Evolutionary conservation across 2,797 vertebrate species (phyloP).

Genomic region (Antennarius maculatus): DNA sequence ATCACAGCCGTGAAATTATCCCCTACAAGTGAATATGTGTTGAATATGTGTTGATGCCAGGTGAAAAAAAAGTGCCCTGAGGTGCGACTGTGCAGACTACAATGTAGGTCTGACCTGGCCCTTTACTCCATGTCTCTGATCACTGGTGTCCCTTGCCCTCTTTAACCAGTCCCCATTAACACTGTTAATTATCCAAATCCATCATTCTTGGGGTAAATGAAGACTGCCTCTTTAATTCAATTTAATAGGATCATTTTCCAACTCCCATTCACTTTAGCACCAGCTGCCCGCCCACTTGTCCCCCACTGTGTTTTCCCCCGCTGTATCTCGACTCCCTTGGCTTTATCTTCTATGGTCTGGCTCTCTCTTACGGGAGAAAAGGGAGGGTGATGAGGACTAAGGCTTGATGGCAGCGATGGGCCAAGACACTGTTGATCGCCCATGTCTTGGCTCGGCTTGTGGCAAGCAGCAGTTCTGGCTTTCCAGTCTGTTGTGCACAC

Average conservation of each 20-base stretch:
- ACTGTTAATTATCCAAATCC: constrained; percentile 85
- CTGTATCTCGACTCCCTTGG: constrained; percentile 63
- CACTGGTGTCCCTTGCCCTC: constrained; percentile 71
- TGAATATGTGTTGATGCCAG: constrained; percentile 12
- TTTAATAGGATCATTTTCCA: constrained; percentile 86
- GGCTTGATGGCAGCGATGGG: constrained; percentile 66
- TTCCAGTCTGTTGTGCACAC: constrained; percentile 65
- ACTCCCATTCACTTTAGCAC: constrained; percentile 80
- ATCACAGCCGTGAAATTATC: constrained; percentile 45
- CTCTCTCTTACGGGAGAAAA: constrained; percentile 47
- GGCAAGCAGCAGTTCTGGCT: constrained; percentile 77
- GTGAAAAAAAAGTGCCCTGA: constrained; percentile 14
- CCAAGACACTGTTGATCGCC: constrained; percentile 73
- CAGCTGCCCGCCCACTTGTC: constrained; percentile 73
- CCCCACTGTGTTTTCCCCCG: constrained; percentile 55
- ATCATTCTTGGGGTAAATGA: constrained; percentile 86
- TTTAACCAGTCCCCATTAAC: constrained; percentile 83
- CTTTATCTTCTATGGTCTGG: constrained; percentile 58
- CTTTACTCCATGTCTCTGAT: constrained; percentile 62
- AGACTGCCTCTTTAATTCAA: constrained; percentile 89
- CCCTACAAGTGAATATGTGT: constrained; percentile 25
- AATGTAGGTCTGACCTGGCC: constrained; percentile 64
- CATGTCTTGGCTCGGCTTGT: constrained; percentile 78
- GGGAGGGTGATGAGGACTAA: constrained; percentile 52
- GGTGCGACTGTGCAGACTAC: constrained; percentile 20